Evolutionary conservation across 1,140 invertebrate genomes (phyloP).

Genomic region (Lamellibrachia luymesi): DNA sequence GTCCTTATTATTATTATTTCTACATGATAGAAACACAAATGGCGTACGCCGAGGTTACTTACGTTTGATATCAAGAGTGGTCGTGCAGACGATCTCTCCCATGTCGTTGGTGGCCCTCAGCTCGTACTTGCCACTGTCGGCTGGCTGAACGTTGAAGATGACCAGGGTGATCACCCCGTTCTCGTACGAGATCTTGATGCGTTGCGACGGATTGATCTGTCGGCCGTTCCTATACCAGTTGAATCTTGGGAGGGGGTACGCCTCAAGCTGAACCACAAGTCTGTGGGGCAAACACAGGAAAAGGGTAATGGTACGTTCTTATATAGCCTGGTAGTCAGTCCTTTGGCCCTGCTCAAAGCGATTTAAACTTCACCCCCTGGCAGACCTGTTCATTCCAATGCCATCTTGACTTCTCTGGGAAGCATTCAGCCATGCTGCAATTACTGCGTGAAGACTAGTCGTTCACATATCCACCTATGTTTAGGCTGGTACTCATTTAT

Average conservation of each 20-base stretch:
- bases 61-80: constrained; percentile 52
- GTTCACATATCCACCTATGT: too few relatives aligned
- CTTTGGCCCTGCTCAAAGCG: too few relatives aligned
- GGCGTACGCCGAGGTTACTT: constrained; percentile 21
- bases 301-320: neutral
- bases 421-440: too few relatives aligned
- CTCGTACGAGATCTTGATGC: constrained; percentile 44
- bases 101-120: constrained; percentile 52
- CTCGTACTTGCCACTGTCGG: constrained; percentile 53
- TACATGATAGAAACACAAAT: neutral
- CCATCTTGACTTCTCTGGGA: too few relatives aligned
- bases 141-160: constrained; percentile 43
- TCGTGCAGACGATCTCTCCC: constrained; percentile 53
- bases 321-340: too few relatives aligned
- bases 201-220: constrained; percentile 45
- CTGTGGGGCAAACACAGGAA: constrained; percentile 31
- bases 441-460: too few relatives aligned
- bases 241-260: constrained; percentile 44
- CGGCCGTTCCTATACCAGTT: constrained; percentile 51
- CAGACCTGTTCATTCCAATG: too few relatives aligned
- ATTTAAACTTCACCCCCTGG: too few relatives aligned
- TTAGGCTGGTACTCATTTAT: too few relatives aligned
- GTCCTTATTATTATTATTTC: too few relatives aligned
- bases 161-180: constrained; percentile 46
- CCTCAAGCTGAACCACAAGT: constrained; percentile 46